Evolutionary conservation across 2,113 vertebrate genomes (phyloP), one percentile per base, ranked within the genome.

Genomic region (Motacilla tschutschensis): DNA sequence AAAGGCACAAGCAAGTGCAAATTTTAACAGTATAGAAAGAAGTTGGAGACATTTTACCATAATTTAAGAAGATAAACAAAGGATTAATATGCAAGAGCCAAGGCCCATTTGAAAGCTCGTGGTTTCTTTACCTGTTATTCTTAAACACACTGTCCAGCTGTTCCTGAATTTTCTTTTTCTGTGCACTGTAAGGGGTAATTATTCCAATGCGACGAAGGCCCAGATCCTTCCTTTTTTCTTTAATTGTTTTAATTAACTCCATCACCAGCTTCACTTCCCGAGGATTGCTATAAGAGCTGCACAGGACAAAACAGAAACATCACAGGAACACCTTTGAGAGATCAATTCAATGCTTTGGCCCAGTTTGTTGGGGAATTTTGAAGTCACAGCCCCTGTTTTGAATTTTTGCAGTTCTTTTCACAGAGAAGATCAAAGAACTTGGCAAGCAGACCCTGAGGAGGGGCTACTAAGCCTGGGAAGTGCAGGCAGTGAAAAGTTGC

Each of bases 151-250:
- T 96, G 54, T 96, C 95, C 83, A 98, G 73, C 9, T 96, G 95
- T 2, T 94, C 94, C 60, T 93, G 90, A 57, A 98, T 97, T 90
- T 74, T 95, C 35, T 33, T 96, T 85, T 98, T 98, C 94, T 98
- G 98, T 7, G 98, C 98, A 1, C 96, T 98, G 91, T 98, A 98
- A 36, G 98, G 98, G 5, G 98, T 98, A 85, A 98, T 98, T 57
- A 98, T 96, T 12, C 98, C 98, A 64, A 98, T 95, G 55, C 85
- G 95, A 46, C 96, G 97, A 36, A 82, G 77, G 54, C 76, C 69
- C 17, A 94, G 33, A 18, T 97, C 96, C 33, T 64, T 97, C 81
- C 66, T 95, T 78, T 93, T 97, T 19, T 96, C 96, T 64, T 95
- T 96, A 64, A 98, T 97, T 79, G 97, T 92, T 75, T 76, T 98